Base-by-base conservation (phyloP, 2,888 invertebrate species). In the Drosophila suboccidentalis region DNA sequence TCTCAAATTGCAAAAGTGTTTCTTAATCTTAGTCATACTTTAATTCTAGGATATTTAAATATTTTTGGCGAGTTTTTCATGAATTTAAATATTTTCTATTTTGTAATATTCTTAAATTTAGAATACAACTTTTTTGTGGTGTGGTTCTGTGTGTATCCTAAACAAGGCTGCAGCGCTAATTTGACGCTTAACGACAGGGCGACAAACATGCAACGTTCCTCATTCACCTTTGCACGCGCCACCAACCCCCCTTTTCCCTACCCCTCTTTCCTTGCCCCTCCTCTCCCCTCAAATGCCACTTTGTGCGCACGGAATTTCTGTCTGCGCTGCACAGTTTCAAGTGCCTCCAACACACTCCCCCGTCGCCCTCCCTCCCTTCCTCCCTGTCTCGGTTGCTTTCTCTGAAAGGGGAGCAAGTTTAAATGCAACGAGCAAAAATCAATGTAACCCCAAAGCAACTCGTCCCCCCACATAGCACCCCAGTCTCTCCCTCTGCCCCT, bases 361-460 rank as follows among this genome's bases (percentile, higher is more conserved):
- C 9, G n/a, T 4, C 53, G 1, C 44, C 34, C 34, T n/a, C 5
- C 5, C 41, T 19, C 13, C 17, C 38, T 15, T 2, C 22, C 22
- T 34, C 47, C 6, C 36, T 13, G 13, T 15, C 19, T 38, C 53
- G 9, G 17, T 10, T 4, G 5, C n/a, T 29, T 44, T 22, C 47
- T 26, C 10, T 39, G 47, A 89, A 85, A 79, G 85, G 90, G 90
- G 90, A 86, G 85, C 85, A 86, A 86, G 85, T 86, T 86, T 90
- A 86, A 86, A 85, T 90, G 85, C 90, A 89, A 66, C 83, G 85
- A 88, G 87, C 87, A 90, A 86, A 86, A 86, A 86, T 86, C 89
- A 88, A 86, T 86, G 85, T 80, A 82, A 81, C 90, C 88, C 90
- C 82, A 85, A 71, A 89, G 82, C 82, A 73, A 44, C 66, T 49